phyloP scores from a whole-genome alignment of 2,113 vertebrate species.

The Cygnus atratus region DNA sequence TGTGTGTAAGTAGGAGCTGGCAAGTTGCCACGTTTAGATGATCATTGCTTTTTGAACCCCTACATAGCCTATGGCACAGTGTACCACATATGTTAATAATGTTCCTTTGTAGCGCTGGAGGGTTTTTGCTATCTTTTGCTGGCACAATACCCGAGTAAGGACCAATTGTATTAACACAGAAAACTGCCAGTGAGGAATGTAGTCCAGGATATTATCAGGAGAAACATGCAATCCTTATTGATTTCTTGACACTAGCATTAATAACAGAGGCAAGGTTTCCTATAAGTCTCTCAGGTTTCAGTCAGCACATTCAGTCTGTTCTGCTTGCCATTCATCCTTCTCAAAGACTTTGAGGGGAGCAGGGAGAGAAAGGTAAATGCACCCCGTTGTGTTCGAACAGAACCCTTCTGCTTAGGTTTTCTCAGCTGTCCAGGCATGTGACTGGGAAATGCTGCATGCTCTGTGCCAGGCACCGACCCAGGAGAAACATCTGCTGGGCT shows the following conservation, averaged over 20 bases:
- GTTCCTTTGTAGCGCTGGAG: neutral
- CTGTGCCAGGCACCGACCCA: accelerated
- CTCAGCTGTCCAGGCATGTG: accelerated
- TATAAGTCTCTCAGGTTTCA: neutral
- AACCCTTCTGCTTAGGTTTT: neutral
- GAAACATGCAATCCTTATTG: conserved; percentile 40
- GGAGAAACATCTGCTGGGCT: neutral
- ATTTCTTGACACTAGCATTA: conserved; percentile 48
- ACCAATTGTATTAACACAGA: neutral
- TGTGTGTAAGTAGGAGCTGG: neutral
- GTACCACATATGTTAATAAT: neutral
- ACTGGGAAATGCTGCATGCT: neutral
- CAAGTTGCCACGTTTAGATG: neutral
- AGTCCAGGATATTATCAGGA: neutral
- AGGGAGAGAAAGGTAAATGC: neutral
- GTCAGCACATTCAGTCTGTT: neutral
- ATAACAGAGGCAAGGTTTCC: conserved; percentile 13
- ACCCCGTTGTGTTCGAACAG: neutral
- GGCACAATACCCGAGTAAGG: neutral
- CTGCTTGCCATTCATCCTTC: neutral
- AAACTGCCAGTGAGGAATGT: conserved; percentile 3
- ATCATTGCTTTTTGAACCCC: neutral
- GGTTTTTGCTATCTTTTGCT: neutral
- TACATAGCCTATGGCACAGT: neutral
- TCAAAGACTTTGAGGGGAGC: neutral